Conservation (phyloP, 1,140 invertebrate genomes). For the Tetragnatha versicolor region DNA sequence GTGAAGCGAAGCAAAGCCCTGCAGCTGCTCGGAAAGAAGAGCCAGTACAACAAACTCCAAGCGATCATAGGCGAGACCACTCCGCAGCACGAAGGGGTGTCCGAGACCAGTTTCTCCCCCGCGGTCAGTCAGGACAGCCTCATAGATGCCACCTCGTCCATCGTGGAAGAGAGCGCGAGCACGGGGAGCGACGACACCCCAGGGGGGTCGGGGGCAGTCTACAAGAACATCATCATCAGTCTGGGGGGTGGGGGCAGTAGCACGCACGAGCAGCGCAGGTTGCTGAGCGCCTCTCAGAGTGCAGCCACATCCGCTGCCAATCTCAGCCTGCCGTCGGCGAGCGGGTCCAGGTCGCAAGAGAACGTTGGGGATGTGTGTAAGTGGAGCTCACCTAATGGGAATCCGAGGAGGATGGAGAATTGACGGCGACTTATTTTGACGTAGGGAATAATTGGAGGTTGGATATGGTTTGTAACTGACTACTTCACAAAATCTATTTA, state of each 20-base stretch:
- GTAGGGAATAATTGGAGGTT: neutral
- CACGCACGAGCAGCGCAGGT: neutral
- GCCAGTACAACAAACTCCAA: slow-evolving; percentile 38
- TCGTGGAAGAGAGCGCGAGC: slow-evolving; percentile 59
- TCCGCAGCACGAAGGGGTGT: slow-evolving; percentile 6
- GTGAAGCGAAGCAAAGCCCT: slow-evolving; percentile 28
- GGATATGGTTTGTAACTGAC: no score
- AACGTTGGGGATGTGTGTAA: slow-evolving; percentile 13
- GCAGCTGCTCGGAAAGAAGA: slow-evolving; percentile 30
- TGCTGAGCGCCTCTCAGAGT: slow-evolving; percentile 28
- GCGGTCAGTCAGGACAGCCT: slow-evolving; percentile 57
- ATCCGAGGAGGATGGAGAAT: neutral
- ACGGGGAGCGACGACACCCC: slow-evolving; percentile 58
- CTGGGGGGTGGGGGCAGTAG: slow-evolving; percentile 55
- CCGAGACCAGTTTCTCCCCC: slow-evolving; percentile 31
- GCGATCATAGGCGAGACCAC: neutral
- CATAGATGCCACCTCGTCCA: slow-evolving; percentile 56
- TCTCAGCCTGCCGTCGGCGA: slow-evolving; percentile 14
- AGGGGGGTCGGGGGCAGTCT: slow-evolving; percentile 57
- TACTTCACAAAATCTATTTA: no score
- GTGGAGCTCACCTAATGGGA: slow-evolving; percentile 40
- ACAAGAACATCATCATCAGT: slow-evolving; percentile 60
- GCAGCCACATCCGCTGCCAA: slow-evolving; percentile 38
- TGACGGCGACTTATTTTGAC: neutral
- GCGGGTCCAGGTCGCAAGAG: slow-evolving; percentile 31